These are phyloP conservation scores for Mormyrus proboscirostris DNA, from an alignment of 2,797 vertebrate genomes.

Conservation along the genomic window DNA sequence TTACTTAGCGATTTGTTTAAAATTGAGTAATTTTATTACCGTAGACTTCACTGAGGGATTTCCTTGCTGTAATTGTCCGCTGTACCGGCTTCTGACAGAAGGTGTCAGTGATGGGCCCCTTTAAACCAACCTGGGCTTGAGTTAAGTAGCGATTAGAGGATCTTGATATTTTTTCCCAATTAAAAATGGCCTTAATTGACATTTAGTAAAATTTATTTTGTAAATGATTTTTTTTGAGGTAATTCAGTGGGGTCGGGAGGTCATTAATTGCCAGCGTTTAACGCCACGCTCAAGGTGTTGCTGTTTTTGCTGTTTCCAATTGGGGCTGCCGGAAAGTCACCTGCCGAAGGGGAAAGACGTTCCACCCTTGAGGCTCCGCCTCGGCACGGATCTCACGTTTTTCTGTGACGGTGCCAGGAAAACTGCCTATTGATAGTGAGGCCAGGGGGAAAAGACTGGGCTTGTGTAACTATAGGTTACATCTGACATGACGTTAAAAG, in stretches of 20 bases:
- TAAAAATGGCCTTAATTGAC: not conserved
- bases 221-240: slow-evolving; percentile 7
- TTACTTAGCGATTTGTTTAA: not conserved
- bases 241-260: not conserved
- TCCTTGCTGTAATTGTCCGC: not conserved
- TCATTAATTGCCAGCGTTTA: not conserved
- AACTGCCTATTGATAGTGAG: slow-evolving; percentile 28
- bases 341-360: slow-evolving; percentile 17
- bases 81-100: slow-evolving; percentile 36
- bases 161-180: not conserved
- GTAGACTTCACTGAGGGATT: not conserved
- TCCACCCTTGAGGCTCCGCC: not conserved
- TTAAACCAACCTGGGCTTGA: not conserved
- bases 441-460: slow-evolving; percentile 38
- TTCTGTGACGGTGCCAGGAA: slow-evolving; percentile 40
- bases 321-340: slow-evolving; percentile 21
- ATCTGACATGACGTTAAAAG: slow-evolving; percentile 30
- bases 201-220: not conserved
- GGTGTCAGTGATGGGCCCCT: slow-evolving; percentile 51
- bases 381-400: slow-evolving; percentile 28
- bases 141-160: not conserved
- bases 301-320: not conserved
- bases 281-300: not conserved
- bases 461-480: slow-evolving; percentile 45
- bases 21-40: not conserved